Percentiles rank a stretch among this genome's conserved stretches.
These are phyloP conservation scores for Syngnathus rostellatus DNA, from an alignment of 2,797 vertebrate genomes.

Conservation along the genomic window DNA sequence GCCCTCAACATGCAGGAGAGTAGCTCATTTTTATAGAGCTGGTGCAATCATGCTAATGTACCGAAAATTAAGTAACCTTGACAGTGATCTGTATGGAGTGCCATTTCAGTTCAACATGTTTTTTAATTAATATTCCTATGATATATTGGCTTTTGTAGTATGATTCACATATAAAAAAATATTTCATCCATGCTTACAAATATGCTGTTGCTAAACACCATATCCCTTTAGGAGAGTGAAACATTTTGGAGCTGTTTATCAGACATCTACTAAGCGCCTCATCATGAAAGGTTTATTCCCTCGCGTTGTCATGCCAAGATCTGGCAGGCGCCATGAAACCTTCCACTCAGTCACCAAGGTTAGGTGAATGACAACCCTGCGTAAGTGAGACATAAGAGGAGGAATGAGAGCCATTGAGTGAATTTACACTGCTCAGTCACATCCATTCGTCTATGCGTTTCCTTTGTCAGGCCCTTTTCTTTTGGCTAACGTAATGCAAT, in stretches of 20 bases:
- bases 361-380: slow-evolving; percentile 58
- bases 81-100: background rate
- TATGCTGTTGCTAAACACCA: slow-evolving; percentile 32
- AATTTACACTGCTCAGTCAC: slow-evolving; percentile 22
- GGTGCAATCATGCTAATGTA: background rate
- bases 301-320: slow-evolving; percentile 53
- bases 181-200: slow-evolving; percentile 14
- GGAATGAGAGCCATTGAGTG: slow-evolving; percentile 21
- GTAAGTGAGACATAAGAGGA: slow-evolving; percentile 44
- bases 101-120: background rate
- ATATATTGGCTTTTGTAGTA: background rate
- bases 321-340: slow-evolving; percentile 59
- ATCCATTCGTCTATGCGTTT: slow-evolving; percentile 12
- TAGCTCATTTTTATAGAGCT: background rate
- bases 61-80: background rate
- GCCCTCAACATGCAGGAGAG: background rate
- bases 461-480: slow-evolving; percentile 8
- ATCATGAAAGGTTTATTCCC: slow-evolving; percentile 64
- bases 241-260: slow-evolving; percentile 50
- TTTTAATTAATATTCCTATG: background rate
- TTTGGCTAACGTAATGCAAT: background rate
- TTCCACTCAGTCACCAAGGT: slow-evolving; percentile 61
- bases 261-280: slow-evolving; percentile 63
- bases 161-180: slow-evolving; percentile 21
- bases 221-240: slow-evolving; percentile 55